These are phyloP conservation scores for Meandrusa payeni DNA, from an alignment of 2,888 invertebrate genomes.

Conservation along the genomic window DNA sequence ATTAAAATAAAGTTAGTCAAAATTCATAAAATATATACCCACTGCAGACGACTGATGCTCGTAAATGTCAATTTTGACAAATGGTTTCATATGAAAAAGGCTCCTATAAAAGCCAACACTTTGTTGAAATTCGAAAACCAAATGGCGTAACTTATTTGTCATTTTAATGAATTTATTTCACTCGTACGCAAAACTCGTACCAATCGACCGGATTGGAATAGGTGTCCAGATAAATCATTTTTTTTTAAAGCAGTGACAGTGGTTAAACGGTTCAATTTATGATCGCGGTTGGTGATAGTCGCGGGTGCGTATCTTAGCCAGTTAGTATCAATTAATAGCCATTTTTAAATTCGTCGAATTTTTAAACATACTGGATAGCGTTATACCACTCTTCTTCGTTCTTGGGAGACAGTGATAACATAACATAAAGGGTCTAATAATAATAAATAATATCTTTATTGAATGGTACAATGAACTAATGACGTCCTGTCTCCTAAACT, in stretches of 20 bases:
- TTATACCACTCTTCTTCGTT: no score
- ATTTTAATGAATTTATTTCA: constrained; percentile 21
- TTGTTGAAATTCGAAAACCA: constrained; percentile 14
- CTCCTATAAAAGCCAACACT: constrained; percentile 15
- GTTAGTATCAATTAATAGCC: no score
- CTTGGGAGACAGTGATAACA: no score
- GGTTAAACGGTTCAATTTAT: constrained; percentile 9
- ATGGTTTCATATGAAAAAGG: constrained; percentile 18
- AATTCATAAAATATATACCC: constrained; percentile 12
- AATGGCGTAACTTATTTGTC: constrained; percentile 13
- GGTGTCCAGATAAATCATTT: constrained; percentile 18
- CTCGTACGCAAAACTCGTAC: not conserved
- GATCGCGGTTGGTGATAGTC: no score
- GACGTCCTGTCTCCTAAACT: no score
- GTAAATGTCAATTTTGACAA: constrained; percentile 20
- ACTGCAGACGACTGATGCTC: constrained; percentile 18
- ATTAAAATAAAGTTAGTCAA: constrained; percentile 1
- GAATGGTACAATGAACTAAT: no score
- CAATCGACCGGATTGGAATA: constrained; percentile 12
- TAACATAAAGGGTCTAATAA: no score
- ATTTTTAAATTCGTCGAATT: no score
- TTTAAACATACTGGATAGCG: no score
- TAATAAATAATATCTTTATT: no score
- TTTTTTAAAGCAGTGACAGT: constrained; percentile 5
- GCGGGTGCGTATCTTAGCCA: no score